Conservation (phyloP, 2,888 invertebrate species). For the Corbicula japonica region DNA sequence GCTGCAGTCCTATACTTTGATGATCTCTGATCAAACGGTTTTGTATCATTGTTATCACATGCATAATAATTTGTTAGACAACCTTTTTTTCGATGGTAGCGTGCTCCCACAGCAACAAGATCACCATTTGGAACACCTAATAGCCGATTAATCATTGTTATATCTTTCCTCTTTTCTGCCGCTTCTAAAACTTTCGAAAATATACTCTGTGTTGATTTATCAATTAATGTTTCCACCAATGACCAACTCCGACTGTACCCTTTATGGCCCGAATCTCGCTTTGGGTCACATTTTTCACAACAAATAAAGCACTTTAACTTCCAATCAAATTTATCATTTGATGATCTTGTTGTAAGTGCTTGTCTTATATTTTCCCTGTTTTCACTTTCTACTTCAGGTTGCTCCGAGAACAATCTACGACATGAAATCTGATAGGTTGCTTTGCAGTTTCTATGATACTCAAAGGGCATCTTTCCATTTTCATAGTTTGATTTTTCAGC, state of each 20-base stretch:
- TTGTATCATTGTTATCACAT: background rate
- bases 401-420: too few species aligned
- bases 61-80: background rate
- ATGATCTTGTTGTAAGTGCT: background rate
- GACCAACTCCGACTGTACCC: slow-evolving; percentile 4
- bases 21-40: background rate
- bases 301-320: background rate
- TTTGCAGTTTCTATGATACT: too few species aligned
- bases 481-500: too few species aligned
- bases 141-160: background rate
- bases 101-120: background rate
- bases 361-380: background rate
- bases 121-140: background rate
- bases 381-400: too few species aligned
- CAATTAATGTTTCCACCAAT: background rate
- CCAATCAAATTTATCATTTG: background rate
- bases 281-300: background rate
- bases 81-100: too few species aligned
- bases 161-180: background rate
- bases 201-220: background rate
- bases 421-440: too few species aligned
- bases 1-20: background rate
- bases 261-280: background rate
- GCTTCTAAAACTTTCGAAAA: background rate
- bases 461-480: too few species aligned